Conservation (phyloP, 2,888 invertebrate genomes). For the Euproctis similis region DNA sequence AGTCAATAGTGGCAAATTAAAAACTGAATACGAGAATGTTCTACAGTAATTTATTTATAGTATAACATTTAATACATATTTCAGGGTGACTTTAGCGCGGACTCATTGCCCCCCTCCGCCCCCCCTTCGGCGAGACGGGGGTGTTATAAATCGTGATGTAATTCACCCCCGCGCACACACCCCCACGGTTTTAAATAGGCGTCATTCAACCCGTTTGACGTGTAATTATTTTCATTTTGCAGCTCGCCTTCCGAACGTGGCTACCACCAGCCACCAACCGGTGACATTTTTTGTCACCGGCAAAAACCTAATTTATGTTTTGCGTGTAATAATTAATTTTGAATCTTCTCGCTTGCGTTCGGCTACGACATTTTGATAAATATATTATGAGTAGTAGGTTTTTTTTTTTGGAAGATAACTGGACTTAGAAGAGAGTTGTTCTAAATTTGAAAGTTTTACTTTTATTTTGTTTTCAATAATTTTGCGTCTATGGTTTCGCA, state of each 20-base stretch:
- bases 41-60: slow-evolving; percentile 24
- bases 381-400: too few relatives aligned
- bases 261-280: slow-evolving; percentile 19
- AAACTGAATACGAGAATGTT: slow-evolving; percentile 8
- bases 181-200: slow-evolving; percentile 49
- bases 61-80: slow-evolving; percentile 23
- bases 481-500: too few relatives aligned
- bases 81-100: slow-evolving; percentile 13
- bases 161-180: slow-evolving; percentile 18
- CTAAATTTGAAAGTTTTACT: too few relatives aligned
- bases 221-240: slow-evolving; percentile 60
- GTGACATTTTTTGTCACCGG: slow-evolving; percentile 40
- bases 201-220: slow-evolving; percentile 61
- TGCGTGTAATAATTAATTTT: not conserved
- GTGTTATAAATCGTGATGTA: slow-evolving; percentile 37
- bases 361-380: too few relatives aligned
- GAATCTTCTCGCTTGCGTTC: too few relatives aligned
- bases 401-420: too few relatives aligned
- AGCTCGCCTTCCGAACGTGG: slow-evolving; percentile 45
- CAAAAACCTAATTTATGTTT: slow-evolving; percentile 35
- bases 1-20: too few relatives aligned
- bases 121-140: slow-evolving; percentile 25
- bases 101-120: slow-evolving; percentile 8
- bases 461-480: too few relatives aligned
- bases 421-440: too few relatives aligned